Evolutionary conservation across 2,797 vertebrate species (phyloP), one percentile per base, ranked within the genome.

Genomic region (Lepilemur septentrionalis): DNA sequence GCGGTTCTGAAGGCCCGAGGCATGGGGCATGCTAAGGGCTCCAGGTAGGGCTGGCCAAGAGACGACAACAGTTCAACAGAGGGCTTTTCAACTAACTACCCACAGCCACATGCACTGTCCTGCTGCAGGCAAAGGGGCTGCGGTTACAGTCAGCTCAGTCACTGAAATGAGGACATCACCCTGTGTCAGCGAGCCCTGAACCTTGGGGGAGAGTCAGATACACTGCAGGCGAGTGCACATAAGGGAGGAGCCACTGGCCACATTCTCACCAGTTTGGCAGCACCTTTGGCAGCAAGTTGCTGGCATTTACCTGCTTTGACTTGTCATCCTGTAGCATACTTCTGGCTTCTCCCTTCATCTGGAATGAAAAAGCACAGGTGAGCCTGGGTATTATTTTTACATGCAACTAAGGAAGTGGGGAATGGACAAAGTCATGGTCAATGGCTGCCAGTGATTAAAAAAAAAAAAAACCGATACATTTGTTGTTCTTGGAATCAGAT

Each of bases 301-400:
- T 43, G 55, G 4, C 12, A 10, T 61, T 98, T 98, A 98, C 98
- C 98, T 98, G 98, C 69, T 95, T 95, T 80, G 96, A 89, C 95
- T 93, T 97, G 75, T 92, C 90, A 8, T 55, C n/a, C 22, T 4
- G 5, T 35, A 81, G 79, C 79, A 28, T 75, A 28, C 32, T 94
- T 48, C 85, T 91, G 38, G 80, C 73, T 65, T 95, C 83, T 85
- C 23, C 89, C 55, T 95, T 97, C 98, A 98, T 98, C 98, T 99
- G 97, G 92, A 98, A 98, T 6, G 91, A 98, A 78, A 97, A 88
- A 91, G 23, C 5, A 35, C 75, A 76, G 38, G 35, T 61, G 79
- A 82, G 41, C 4, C 12, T 18, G 28, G 13, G 12, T 5, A 50
- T 79, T 59, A 25, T 38, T 63, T 28, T 43, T 41, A 78, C 28